Base-by-base conservation (phyloP, 2,888 invertebrate genomes). In the Artemia sinica region DNA sequence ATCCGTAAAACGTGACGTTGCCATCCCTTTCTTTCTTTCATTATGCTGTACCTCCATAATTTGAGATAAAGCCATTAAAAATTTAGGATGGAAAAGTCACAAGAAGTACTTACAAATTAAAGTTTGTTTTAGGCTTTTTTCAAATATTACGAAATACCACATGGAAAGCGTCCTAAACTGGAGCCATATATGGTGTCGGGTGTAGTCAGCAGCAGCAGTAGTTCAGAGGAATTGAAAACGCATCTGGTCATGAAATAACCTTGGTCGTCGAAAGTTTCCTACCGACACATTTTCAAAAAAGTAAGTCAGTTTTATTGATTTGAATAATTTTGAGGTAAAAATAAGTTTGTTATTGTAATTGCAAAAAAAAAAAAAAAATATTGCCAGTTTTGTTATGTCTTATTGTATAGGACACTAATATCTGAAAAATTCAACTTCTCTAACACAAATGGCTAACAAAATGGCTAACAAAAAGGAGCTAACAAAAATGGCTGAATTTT, bases 61-160 rank as follows among this genome's bases (percentile, higher is more conserved):
- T 28, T 28, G 1, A 28, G 28, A 28, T 28, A 28, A 28, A 28
- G 4, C 28, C 2, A 28, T 28, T 58, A 58, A 58, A 5, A 58
- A 58, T 14, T 52, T 58, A 58, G 8, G 14, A 58, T n/a, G 14
- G 58, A 52, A n/a, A 8, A 5, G n/a, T 7, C 58, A 58, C 28
- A 28, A 2, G 28, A 28, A 28, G 28, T 28, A 28, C 1, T 28
- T 28, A 28, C 28, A 28, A 28, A 10, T 8, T 58, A 14, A 58
- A 58, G 1, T 14, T 71, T 71, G 71, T 73, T 74, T 28, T 70
- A 80, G 80, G 74, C 78, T 67, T 89, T 86, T 77, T 91, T 89
- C 76, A 85, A 85, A 72, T 84, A 85, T 76, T 85, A 89, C 74
- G 58, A 58, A 58, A 58, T 58, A 10, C 58, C 58, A 18, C 58